Conservation (phyloP, 2,888 invertebrate species). For the Platycnemis pennipes region DNA sequence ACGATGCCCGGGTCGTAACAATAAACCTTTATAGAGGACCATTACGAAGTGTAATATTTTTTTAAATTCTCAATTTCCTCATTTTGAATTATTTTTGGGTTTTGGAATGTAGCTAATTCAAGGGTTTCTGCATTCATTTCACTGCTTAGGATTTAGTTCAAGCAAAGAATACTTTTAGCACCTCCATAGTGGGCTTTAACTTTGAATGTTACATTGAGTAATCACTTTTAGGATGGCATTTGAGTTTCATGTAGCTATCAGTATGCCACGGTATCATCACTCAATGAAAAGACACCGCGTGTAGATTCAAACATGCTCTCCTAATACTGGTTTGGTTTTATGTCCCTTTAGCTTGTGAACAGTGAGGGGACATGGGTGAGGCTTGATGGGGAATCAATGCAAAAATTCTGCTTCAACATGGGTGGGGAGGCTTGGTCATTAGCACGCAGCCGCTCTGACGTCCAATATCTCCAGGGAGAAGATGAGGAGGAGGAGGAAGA, state of each 20-base stretch:
- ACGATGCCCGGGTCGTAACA: no score
- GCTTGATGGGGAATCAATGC: constrained; percentile 82
- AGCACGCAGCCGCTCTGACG: constrained; percentile 84
- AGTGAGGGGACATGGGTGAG: constrained; percentile 85
- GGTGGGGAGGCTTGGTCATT: constrained; percentile 88
- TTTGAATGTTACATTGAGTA: neutral
- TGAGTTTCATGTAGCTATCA: neutral
- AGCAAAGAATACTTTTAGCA: neutral
- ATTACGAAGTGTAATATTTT: no score
- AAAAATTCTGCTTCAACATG: constrained; percentile 85
- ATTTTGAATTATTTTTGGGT: neutral
- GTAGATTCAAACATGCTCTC: constrained; percentile 8
- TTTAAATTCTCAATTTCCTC: no score
- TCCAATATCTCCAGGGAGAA: constrained; percentile 82
- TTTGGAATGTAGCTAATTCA: neutral
- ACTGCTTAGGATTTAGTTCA: neutral
- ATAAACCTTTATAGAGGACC: no score
- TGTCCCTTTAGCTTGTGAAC: constrained; percentile 79
- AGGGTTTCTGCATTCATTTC: neutral
- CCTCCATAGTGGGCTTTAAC: neutral
- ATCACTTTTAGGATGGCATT: neutral
- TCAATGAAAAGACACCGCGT: neutral
- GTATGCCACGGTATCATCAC: neutral
- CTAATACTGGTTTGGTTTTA: constrained; percentile 39
- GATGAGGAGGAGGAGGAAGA: constrained; percentile 61